Base-by-base conservation (phyloP, 2,797 vertebrate genomes). In the Betta splendens region DNA sequence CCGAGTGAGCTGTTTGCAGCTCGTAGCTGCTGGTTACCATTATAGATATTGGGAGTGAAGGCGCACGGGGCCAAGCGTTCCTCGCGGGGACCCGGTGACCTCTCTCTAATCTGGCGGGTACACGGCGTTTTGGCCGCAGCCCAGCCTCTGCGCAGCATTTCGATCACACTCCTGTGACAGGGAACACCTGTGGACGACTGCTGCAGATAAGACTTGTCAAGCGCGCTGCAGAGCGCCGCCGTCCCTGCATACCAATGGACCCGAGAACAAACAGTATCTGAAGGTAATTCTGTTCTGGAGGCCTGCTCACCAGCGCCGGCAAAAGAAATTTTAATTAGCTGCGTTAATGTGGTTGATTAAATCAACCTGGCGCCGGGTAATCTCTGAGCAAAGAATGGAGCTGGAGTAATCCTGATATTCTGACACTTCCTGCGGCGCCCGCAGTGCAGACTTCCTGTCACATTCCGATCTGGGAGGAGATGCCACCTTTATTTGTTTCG, bases 181-280 rank as follows among this genome's bases (percentile, higher is more conserved):
- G 15, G 52, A 87, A 83, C 84, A 91, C 86, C 81, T 85, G 87
- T 87, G 85, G 85, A 88, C 48, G 42, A 80, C 70, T 18, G 33
- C 67, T 23, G 70, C 16, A 83, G 84, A 88, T 86, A 84, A 85
- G 75, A 52, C 48, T 67, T 77, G 86, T 84, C 83, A 77, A 60
- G 48, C 37, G 17, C 8, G 20, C 39, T 3, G 72, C 66, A 69
- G 33, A 53, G 60, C 20, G 3, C 42, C 22, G 2, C 12, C 5
- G 35, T 8, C 42, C 42, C 43, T 23, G 87, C 84, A 90, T 90
- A 87, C 77, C 61, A 57, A 80, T 74, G 57, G 31, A 20, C 29
- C 13, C 33, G 25, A 56, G 70, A 75, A 52, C 53, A 58, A 74
- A 55, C 18, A 17, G 23, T 22, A 1, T 74, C 59, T 85, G 54